A percentile compares a stretch with the other conserved stretches of the same genome.
These are phyloP conservation scores for Megaceryle torquata DNA, from an alignment of 2,113 vertebrate genomes.

Conservation along the genomic window DNA sequence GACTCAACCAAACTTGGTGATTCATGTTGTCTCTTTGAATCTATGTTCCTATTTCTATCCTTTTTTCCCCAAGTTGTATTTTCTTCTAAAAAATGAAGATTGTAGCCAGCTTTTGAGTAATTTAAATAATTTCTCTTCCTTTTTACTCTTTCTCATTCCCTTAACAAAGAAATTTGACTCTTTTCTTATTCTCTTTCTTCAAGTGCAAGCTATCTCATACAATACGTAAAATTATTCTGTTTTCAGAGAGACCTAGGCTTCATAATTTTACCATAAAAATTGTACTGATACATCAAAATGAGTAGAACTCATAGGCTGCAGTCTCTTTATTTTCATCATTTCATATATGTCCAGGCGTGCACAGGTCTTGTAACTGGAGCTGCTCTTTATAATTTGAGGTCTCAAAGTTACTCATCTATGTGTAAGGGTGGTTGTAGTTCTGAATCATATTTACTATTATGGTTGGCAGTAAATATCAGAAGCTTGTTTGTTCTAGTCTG, in stretches of 20 bases:
- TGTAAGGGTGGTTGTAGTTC: neutral
- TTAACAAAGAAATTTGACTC: neutral
- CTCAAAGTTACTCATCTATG: neutral
- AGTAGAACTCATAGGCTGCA: neutral
- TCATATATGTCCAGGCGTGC: neutral
- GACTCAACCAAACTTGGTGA: neutral
- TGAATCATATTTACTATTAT: neutral
- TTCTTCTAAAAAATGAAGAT: neutral
- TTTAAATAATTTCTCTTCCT: neutral
- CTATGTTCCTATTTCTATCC: neutral
- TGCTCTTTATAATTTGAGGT: neutral
- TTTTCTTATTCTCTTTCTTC: neutral
- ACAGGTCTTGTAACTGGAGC: neutral
- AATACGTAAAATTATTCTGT: neutral
- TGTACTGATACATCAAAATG: neutral
- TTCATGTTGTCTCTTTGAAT: neutral
- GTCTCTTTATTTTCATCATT: neutral
- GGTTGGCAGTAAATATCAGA: neutral
- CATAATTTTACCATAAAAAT: neutral
- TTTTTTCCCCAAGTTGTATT: neutral
- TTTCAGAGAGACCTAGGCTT: neutral
- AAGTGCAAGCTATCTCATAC: neutral
- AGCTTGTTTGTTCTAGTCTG: neutral
- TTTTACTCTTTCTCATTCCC: neutral
- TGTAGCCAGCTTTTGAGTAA: neutral